Evolutionary conservation across 1,140 invertebrate species (phyloP), one percentile per base, ranked within the genome.

Genomic region (Drosophila eugracilis): DNA sequence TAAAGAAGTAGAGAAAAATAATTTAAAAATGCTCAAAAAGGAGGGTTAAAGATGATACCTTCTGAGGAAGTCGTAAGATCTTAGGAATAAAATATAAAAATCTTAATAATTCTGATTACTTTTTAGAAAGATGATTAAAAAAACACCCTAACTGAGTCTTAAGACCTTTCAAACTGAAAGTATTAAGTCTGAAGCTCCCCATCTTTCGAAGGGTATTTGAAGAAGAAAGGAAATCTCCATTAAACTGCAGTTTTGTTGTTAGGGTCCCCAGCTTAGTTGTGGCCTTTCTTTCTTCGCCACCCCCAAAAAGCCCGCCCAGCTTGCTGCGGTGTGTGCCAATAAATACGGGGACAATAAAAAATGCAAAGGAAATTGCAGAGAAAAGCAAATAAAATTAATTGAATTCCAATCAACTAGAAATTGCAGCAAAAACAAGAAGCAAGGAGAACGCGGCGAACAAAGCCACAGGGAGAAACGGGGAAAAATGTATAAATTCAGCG

Each of bases 351-450:
- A 86, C 85, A 88, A 86, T 88, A 86, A 86, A 85, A 86, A 85
- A 86, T 86, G 74, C 84, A 72, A 88, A 78, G 74, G 83, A 86
- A 86, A 86, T 86, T 86, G 83, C 83, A 83, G 85, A 74, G 79
- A 79, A 89, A 89, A 90, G 79, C 86, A 90, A 90, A 90, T 90
- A 90, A 88, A 90, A 90, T 88, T 90, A 90, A 90, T 90, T 90
- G 86, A 90, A 90, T 90, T 90, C 78, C 81, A 90, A 90, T 90
- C 86, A 88, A 90, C 78, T 88, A 76, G 86, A 79, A 90, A 90
- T 80, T 86, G 55, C 70, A 78, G 67, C 63, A 74, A 62, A 50
- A 73, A 66, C 73, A 60, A 70, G 53, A 81, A 70, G 44, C n/a
- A n/a, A n/a, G n/a, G n/a, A 39, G 44, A 41, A 53, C n/a, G 21